Conservation (phyloP, 2,113 vertebrate genomes). For the Fulmarus glacialis region DNA sequence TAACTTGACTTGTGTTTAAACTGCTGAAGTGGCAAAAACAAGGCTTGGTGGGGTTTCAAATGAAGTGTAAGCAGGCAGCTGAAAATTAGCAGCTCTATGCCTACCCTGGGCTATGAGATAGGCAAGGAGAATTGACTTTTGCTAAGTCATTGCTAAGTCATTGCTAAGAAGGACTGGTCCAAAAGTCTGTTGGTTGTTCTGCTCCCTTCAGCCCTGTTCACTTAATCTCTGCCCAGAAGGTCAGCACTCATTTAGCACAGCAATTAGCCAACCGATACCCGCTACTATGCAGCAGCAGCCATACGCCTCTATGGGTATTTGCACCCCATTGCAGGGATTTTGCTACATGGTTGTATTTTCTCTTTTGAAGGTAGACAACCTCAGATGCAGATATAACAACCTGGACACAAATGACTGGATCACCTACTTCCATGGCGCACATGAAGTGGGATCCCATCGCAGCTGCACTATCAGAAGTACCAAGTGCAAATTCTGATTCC, state of each 20-base stretch:
- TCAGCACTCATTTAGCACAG: not conserved
- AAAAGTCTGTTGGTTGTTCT: not conserved
- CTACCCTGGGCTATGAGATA: not conserved
- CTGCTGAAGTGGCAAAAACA: not conserved
- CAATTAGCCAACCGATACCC: not conserved
- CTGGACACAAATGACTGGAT: too few species aligned
- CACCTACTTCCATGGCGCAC: fast-evolving
- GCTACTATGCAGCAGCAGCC: not conserved
- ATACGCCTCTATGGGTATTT: not conserved
- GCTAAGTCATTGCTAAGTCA: not conserved
- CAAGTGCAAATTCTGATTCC: not conserved
- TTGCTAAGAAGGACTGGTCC: not conserved
- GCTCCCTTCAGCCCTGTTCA: fast-evolving
- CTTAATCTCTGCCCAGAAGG: not conserved
- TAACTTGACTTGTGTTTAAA: not conserved
- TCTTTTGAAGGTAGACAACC: not conserved
- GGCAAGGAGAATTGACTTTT: not conserved
- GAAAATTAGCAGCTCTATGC: not conserved
- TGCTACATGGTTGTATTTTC: not conserved
- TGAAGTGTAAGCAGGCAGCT: not conserved
- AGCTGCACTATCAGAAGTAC: not conserved
- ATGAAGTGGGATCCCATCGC: fast-evolving
- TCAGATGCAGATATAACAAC: not conserved
- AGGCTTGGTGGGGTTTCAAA: not conserved
- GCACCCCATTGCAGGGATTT: not conserved